Conservation (phyloP, 1,140 invertebrate genomes). For the Scaptomyza montana region DNA sequence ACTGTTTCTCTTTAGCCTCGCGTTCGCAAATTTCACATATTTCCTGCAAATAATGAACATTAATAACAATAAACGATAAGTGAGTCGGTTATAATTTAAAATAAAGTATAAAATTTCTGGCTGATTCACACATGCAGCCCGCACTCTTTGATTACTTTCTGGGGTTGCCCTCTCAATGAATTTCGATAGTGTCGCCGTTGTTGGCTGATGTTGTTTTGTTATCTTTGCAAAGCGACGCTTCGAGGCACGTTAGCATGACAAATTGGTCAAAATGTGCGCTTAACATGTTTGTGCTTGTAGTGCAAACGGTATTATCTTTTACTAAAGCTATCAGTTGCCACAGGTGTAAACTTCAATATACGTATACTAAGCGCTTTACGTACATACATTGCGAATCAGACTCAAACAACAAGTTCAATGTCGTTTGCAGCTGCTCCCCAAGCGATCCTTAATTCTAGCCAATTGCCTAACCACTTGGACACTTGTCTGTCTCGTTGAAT, state of each 20-base stretch:
- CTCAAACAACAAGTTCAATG: conserved; percentile 34
- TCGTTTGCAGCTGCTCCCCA: neutral
- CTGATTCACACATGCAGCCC: conserved; percentile 9
- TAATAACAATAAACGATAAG: conserved; percentile 3
- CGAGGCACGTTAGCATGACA: conserved; percentile 29
- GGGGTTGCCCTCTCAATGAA: conserved; percentile 11
- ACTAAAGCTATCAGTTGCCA: conserved; percentile 50
- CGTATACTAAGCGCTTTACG: neutral
- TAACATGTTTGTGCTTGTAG: conserved; percentile 22
- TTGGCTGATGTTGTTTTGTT: neutral
- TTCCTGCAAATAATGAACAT: conserved; percentile 79
- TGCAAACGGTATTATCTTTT: conserved; percentile 62
- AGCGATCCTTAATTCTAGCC: conserved; percentile 10
- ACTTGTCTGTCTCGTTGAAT: conserved; percentile 7
- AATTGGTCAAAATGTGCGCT: conserved; percentile 31
- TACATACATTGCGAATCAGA: neutral
- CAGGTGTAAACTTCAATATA: too few relatives aligned
- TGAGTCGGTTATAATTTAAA: conserved; percentile 1
- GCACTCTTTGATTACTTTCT: neutral
- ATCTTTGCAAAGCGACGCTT: conserved; percentile 34
- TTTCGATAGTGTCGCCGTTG: neutral
- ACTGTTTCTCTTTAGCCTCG: conserved; percentile 84
- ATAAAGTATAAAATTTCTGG: conserved; percentile 1
- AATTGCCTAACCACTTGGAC: conserved; percentile 7
- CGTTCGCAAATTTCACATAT: conserved; percentile 84